phyloP scores from a whole-genome alignment of 2,888 invertebrate species.

The Diaperis boleti region DNA sequence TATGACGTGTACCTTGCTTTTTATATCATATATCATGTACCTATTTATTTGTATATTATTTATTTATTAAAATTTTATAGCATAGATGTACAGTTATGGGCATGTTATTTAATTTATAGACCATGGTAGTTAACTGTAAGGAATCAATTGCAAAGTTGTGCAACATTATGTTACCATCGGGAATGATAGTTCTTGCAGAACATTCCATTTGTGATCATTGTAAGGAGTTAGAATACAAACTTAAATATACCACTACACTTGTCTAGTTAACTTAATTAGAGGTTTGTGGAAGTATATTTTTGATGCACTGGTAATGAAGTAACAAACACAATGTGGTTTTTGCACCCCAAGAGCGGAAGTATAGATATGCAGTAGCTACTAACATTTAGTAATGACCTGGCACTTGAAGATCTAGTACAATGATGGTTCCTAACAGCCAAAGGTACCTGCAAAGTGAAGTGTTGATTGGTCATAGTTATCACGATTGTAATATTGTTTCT shows the following conservation, averaged over 20 bases:
- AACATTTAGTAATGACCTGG: constrained; percentile 19
- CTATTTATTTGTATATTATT: constrained; percentile 40
- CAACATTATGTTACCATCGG: constrained; percentile 1
- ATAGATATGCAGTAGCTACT: constrained; percentile 14
- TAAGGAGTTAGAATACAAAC: too few species aligned
- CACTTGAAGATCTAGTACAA: constrained; percentile 1
- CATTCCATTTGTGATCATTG: constrained; percentile 18
- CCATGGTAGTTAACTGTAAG: constrained; percentile 16
- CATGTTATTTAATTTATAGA: constrained; percentile 36
- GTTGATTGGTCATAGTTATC: not conserved
- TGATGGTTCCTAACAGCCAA: not conserved
- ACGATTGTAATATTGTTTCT: too few species aligned
- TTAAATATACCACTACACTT: too few species aligned
- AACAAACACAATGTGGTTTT: constrained; percentile 1
- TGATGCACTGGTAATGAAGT: not conserved
- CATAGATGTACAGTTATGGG: constrained; percentile 37
- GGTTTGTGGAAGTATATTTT: too few species aligned
- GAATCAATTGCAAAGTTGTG: constrained; percentile 12
- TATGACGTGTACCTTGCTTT: constrained; percentile 40
- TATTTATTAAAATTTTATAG: constrained; percentile 42
- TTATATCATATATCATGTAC: constrained; percentile 38
- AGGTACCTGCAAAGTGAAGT: not conserved
- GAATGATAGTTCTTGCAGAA: not conserved
- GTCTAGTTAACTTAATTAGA: too few species aligned
- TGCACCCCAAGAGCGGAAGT: constrained; percentile 30